phyloP scores from a whole-genome alignment of 1,140 invertebrate genomes.

The Dermatophagoides farinae region DNA sequence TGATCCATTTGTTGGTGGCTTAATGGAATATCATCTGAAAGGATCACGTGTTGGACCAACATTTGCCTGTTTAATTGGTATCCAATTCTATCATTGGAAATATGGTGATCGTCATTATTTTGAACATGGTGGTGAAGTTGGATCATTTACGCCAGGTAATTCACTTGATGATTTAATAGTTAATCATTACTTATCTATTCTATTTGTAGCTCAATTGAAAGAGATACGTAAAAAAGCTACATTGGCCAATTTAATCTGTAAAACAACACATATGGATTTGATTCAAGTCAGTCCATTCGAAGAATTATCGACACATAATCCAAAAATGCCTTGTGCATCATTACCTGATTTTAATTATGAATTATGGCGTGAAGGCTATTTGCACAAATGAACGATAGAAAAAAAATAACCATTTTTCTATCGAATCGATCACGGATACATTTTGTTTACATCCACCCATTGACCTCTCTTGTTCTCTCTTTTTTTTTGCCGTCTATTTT shows the following conservation, averaged over 20 bases:
- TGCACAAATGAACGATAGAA: too few relatives aligned
- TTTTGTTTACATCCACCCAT: too few relatives aligned
- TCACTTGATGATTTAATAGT: conserved; percentile 24
- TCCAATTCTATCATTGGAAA: conserved; percentile 21
- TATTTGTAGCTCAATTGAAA: conserved; percentile 24
- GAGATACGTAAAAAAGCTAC: conserved; percentile 7
- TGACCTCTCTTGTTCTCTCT: too few relatives aligned
- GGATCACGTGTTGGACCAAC: conserved; percentile 21
- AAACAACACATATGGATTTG: conserved; percentile 6
- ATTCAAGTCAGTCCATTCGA: conserved; percentile 5
- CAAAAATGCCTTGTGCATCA: conserved; percentile 9
- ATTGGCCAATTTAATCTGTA: conserved; percentile 11
- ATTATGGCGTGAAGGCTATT: background rate
- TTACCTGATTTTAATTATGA: conserved; percentile 13
- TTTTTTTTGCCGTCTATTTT: too few relatives aligned
- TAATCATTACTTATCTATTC: conserved; percentile 28
- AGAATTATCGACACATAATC: background rate
- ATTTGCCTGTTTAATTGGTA: conserved; percentile 18
- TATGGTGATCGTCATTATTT: conserved; percentile 23
- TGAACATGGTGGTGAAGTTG: conserved; percentile 31
- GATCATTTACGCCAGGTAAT: conserved; percentile 26
- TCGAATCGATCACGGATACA: too few relatives aligned
- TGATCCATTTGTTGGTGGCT: conserved; percentile 27
- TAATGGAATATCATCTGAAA: conserved; percentile 25
- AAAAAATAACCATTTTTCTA: too few relatives aligned